Percentiles rank a stretch among this genome's conserved stretches.
These are phyloP conservation scores for Corapipo altera DNA, from an alignment of 2,113 vertebrate genomes.

Conservation along the genomic window DNA sequence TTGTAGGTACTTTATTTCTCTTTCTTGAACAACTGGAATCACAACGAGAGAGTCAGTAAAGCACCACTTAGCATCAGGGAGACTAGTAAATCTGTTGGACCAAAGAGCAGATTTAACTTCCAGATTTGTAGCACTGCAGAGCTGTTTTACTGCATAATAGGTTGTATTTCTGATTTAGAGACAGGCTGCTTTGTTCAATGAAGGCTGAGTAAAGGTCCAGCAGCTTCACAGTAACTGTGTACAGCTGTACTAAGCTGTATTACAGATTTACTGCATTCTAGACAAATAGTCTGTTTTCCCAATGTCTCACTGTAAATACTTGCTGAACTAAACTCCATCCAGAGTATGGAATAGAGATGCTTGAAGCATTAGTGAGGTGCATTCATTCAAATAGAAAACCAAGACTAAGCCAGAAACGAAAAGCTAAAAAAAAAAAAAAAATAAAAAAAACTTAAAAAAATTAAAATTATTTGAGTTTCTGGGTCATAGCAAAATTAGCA, in stretches of 20 bases:
- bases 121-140: not conserved
- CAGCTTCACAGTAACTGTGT: not conserved
- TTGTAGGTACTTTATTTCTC: not conserved
- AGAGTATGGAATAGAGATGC: not conserved
- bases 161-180: not conserved
- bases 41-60: not conserved
- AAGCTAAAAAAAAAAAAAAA: not conserved
- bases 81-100: not conserved
- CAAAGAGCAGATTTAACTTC: not conserved
- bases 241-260: not conserved
- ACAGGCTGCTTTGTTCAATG: not conserved
- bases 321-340: not conserved
- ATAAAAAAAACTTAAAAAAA: not conserved
- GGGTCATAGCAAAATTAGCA: not conserved
- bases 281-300: not conserved
- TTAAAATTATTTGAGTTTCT: not conserved
- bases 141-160: not conserved
- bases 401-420: not conserved
- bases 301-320: not conserved
- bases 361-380: not conserved
- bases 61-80: not conserved
- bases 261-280: not conserved
- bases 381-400: not conserved
- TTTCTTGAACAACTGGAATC: not conserved
- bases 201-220: not conserved